These are phyloP conservation scores for Catharus minimus DNA, from an alignment of 2,113 vertebrate genomes.

Conservation along the genomic window DNA sequence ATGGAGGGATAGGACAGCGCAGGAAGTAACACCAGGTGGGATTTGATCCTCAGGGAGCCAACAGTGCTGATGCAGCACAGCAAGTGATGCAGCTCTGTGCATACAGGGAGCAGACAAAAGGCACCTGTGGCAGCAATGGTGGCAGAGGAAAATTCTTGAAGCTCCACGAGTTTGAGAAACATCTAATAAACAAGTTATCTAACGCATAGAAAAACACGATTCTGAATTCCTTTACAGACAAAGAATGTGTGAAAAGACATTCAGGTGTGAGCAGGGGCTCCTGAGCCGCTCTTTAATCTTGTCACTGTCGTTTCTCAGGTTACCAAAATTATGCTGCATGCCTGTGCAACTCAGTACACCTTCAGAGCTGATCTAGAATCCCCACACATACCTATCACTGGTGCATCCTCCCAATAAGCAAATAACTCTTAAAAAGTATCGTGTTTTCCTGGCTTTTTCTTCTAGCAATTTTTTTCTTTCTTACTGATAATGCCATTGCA, in stretches of 20 bases:
- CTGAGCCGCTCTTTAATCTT: fast-evolving
- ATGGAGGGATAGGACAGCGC: background rate
- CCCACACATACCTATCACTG: background rate
- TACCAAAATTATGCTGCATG: background rate
- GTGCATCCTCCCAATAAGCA: background rate
- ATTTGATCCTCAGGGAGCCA: background rate
- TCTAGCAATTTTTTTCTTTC: background rate
- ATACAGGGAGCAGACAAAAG: background rate
- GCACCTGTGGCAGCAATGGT: background rate
- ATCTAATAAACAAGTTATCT: background rate
- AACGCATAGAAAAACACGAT: fast-evolving
- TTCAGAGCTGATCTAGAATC: background rate
- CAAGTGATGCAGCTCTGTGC: background rate
- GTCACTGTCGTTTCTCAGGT: background rate
- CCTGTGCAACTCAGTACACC: background rate
- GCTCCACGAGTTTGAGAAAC: background rate
- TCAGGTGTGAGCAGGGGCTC: background rate
- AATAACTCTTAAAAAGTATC: background rate
- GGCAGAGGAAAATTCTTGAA: background rate
- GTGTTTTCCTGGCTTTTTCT: background rate
- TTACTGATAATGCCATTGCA: background rate
- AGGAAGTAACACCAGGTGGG: background rate
- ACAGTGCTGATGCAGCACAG: fast-evolving
- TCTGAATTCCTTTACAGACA: background rate
- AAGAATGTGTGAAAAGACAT: background rate